A percentile compares a stretch with the other conserved stretches of the same genome.
These are phyloP conservation scores for Acinonyx jubatus DNA, from an alignment of 2,113 vertebrate species.

Conservation along the genomic window DNA sequence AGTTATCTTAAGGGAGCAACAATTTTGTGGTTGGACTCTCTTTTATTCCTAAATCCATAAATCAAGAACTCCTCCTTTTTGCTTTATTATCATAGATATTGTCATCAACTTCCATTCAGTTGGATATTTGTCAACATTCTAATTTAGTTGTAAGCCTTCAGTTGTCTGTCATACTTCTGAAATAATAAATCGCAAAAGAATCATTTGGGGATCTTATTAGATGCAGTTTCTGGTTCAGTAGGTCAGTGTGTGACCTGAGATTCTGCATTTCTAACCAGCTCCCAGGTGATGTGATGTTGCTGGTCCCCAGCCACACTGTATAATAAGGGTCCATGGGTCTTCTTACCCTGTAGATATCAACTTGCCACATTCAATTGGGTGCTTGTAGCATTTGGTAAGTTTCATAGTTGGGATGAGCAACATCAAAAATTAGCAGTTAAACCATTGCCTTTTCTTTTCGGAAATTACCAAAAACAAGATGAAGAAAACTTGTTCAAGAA, in stretches of 20 bases:
- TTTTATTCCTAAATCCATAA: not conserved
- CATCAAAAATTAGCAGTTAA: slow-evolving; percentile 11
- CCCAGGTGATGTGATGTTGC: not conserved
- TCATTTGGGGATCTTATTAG: not conserved
- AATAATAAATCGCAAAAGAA: not conserved
- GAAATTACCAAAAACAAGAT: not conserved
- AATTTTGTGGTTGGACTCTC: not conserved
- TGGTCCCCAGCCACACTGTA: not conserved
- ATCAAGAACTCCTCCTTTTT: not conserved
- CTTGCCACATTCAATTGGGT: not conserved
- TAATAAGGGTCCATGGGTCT: not conserved
- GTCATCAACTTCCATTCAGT: not conserved
- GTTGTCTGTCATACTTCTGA: not conserved
- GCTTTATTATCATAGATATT: not conserved
- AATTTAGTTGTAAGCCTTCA: not conserved
- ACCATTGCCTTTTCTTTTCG: not conserved
- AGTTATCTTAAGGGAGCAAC: not conserved
- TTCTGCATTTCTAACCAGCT: not conserved
- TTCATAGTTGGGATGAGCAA: not conserved
- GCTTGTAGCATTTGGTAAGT: not conserved
- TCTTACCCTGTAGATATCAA: not conserved
- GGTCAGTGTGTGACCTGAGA: not conserved
- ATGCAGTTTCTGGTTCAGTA: not conserved
- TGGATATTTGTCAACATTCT: not conserved
- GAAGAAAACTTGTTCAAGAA: not conserved